These are phyloP conservation scores for Turritopsis rubra DNA, from an alignment of 30 jellyfish, hydroid and myxozoan genomes.

Conservation along the genomic window DNA sequence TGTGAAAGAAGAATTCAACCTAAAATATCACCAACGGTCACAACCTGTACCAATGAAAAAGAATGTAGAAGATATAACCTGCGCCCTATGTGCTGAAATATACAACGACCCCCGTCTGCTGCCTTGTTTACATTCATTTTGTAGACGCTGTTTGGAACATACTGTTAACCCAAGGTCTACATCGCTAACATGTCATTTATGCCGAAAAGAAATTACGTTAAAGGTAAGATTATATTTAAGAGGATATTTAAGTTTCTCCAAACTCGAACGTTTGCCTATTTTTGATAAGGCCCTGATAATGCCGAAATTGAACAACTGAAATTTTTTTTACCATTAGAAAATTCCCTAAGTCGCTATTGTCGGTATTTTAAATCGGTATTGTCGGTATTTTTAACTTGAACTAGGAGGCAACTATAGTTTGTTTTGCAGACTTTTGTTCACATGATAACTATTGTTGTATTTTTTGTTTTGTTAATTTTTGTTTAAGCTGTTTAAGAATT, in stretches of 20 bases:
- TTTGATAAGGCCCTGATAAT: too few relatives aligned
- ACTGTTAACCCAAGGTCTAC: conserved; percentile 92
- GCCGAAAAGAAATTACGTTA: conserved; percentile 82
- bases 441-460: too few relatives aligned
- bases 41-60: conserved; percentile 47
- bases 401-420: too few relatives aligned
- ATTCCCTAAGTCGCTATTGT: too few relatives aligned
- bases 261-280: too few relatives aligned
- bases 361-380: too few relatives aligned
- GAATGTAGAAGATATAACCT: conserved; percentile 53
- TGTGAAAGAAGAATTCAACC: not conserved
- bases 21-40: not conserved
- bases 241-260: too few relatives aligned
- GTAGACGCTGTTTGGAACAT: conserved; percentile 94
- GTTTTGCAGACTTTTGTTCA: too few relatives aligned
- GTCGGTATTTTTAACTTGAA: too few relatives aligned
- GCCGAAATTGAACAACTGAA: not conserved
- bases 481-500: too few relatives aligned
- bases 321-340: too few relatives aligned
- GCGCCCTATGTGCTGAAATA: conserved; percentile 96
- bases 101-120: conserved; percentile 86
- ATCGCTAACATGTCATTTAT: conserved; percentile 82
- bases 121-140: conserved; percentile 93
- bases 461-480: too few relatives aligned
- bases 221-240: conserved; percentile 40